A percentile compares a stretch with the other conserved stretches of the same genome.
Evolutionary conservation across 2,888 invertebrate species (phyloP).

Genomic region (Julus scanicus): DNA sequence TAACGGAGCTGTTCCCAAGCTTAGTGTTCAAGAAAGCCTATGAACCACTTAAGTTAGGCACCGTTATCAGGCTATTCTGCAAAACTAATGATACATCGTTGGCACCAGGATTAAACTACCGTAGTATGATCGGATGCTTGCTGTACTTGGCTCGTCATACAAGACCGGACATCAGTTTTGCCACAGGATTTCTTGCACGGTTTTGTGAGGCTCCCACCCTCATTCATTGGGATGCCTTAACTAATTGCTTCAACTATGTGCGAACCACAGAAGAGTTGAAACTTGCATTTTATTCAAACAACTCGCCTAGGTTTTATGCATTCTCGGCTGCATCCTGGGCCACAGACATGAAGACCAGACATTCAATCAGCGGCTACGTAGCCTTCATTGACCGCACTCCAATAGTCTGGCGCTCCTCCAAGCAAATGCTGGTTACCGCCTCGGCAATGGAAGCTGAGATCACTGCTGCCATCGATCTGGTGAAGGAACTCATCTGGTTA

Average conservation of each 20-base stretch:
- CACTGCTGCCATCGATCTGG: too few relatives aligned
- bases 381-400: too few relatives aligned
- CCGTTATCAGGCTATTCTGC: neutral
- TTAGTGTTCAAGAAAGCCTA: constrained; percentile 1
- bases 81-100: neutral
- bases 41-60: neutral
- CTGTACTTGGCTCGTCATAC: neutral
- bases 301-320: neutral
- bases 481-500: too few relatives aligned
- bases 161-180: neutral
- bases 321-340: too few relatives aligned
- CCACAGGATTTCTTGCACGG: neutral
- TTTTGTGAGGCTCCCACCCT: constrained; percentile 41
- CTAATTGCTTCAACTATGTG: neutral
- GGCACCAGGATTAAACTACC: neutral
- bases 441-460: too few relatives aligned
- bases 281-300: neutral
- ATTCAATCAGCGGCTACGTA: too few relatives aligned
- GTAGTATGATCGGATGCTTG: neutral
- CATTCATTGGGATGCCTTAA: constrained; percentile 7
- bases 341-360: too few relatives aligned
- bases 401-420: too few relatives aligned
- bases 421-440: too few relatives aligned
- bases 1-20: neutral
- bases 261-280: neutral